Evolutionary conservation across 2,797 vertebrate species (phyloP).

Genomic region (Myripristis murdjan): DNA sequence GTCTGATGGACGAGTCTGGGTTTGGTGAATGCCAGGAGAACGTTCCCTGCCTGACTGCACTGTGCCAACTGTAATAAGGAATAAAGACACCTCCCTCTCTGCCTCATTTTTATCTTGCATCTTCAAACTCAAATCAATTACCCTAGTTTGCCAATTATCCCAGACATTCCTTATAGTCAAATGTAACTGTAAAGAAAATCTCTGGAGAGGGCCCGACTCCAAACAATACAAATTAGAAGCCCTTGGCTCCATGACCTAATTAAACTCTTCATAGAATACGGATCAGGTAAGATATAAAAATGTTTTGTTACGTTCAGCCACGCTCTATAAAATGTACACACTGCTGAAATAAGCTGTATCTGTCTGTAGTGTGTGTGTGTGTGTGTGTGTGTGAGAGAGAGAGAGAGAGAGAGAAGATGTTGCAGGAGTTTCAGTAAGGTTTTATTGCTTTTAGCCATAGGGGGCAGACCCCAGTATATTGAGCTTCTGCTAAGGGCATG

Average conservation of each 20-base stretch:
- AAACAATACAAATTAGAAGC: not conserved
- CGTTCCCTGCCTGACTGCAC: too few relatives aligned
- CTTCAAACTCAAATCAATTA: not conserved
- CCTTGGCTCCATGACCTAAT: not conserved
- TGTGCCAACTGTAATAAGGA: not conserved
- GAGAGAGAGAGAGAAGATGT: not conserved
- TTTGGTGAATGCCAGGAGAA: too few relatives aligned
- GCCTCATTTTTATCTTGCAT: not conserved
- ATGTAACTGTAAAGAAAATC: not conserved
- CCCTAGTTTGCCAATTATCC: too few relatives aligned
- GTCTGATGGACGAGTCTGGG: too few relatives aligned
- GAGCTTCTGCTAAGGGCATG: slow-evolving; percentile 53
- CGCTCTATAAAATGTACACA: slow-evolving; percentile 20
- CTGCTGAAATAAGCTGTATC: slow-evolving; percentile 8
- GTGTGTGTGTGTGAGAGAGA: slow-evolving; percentile 10
- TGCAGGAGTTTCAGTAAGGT: slow-evolving; percentile 27
- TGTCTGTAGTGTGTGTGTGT: not conserved
- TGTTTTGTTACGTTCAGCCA: slow-evolving; percentile 17
- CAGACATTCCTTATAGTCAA: too few relatives aligned
- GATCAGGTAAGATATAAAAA: slow-evolving; percentile 23
- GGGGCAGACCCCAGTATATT: slow-evolving; percentile 64
- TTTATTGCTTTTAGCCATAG: slow-evolving; percentile 59
- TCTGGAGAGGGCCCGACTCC: not conserved
- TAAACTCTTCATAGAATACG: not conserved
- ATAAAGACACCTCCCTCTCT: not conserved